Evolutionary conservation across 2,888 invertebrate species (phyloP).

Genomic region (Microplitis manilae): DNA sequence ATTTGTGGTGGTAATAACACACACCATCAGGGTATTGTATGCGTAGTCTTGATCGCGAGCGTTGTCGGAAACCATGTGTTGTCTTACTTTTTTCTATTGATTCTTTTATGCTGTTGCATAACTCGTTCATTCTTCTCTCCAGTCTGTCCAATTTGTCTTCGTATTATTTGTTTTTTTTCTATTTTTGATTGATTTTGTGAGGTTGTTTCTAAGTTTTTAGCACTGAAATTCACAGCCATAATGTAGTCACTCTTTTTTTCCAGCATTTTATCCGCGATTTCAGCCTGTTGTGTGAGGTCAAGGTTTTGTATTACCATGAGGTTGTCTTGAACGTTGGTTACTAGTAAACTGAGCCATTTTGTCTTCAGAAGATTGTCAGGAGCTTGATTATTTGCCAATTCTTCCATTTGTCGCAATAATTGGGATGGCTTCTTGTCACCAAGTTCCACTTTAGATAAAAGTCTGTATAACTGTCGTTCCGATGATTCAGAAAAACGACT

Average conservation of each 20-base stretch:
- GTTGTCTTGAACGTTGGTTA: conserved; percentile 21
- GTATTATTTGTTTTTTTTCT: not conserved
- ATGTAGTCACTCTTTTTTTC: conserved; percentile 25
- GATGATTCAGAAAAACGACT: conserved; percentile 43
- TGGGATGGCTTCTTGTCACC: conserved; percentile 48
- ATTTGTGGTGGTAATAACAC: conserved; percentile 21
- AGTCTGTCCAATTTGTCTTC: not conserved
- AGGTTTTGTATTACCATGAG: conserved; percentile 34
- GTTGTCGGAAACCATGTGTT: not conserved
- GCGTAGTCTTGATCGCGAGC: not conserved
- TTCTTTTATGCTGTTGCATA: not conserved
- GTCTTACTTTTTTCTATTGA: not conserved
- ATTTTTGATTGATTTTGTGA: not conserved
- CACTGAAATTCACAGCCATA: conserved; percentile 3
- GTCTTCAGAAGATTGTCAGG: conserved; percentile 43
- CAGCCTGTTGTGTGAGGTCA: conserved; percentile 38
- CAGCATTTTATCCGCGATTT: conserved; percentile 45
- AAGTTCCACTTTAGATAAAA: conserved; percentile 44
- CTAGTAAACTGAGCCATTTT: conserved; percentile 46
- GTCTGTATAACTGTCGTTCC: conserved; percentile 36
- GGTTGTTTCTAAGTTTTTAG: not conserved
- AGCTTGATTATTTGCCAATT: conserved; percentile 42
- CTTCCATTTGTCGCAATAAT: conserved; percentile 46
- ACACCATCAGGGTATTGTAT: not conserved
- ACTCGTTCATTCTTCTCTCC: not conserved